Evolutionary conservation across 2,888 invertebrate genomes (phyloP).

Genomic region (Colletes collaris): DNA sequence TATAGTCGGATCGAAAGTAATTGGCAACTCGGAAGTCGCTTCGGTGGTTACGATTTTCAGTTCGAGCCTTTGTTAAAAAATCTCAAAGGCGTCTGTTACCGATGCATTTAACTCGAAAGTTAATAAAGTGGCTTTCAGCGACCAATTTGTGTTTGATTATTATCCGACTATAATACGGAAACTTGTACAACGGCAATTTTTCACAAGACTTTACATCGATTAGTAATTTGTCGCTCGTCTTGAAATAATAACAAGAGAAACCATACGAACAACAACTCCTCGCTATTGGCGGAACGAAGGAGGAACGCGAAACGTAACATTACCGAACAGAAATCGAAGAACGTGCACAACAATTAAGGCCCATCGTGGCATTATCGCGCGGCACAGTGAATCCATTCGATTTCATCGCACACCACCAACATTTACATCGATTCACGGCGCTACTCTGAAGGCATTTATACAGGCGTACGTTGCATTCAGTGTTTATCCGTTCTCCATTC

Average conservation of each 20-base stretch:
- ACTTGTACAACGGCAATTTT: background rate
- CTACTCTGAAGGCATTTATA: constrained; percentile 59
- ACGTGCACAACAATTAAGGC: constrained; percentile 64
- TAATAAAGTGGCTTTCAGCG: no score
- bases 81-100: no score
- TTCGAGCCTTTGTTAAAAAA: no score
- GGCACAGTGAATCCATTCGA: constrained; percentile 43
- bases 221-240: no score
- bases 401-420: constrained; percentile 30
- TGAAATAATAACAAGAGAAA: constrained; percentile 8
- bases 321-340: constrained; percentile 55
- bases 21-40: background rate
- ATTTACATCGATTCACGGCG: constrained; percentile 32
- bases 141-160: no score
- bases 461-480: constrained; percentile 30
- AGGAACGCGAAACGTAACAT: constrained; percentile 47
- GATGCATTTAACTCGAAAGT: no score
- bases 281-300: background rate
- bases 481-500: background rate
- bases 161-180: background rate
- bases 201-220: background rate
- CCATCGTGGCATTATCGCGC: constrained; percentile 60
- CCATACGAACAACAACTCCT: background rate
- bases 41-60: no score
- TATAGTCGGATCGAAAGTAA: background rate